Evolutionary conservation across 1,140 invertebrate genomes (phyloP), one percentile per base, ranked within the genome.

Genomic region (Melanaphis sacchari): DNA sequence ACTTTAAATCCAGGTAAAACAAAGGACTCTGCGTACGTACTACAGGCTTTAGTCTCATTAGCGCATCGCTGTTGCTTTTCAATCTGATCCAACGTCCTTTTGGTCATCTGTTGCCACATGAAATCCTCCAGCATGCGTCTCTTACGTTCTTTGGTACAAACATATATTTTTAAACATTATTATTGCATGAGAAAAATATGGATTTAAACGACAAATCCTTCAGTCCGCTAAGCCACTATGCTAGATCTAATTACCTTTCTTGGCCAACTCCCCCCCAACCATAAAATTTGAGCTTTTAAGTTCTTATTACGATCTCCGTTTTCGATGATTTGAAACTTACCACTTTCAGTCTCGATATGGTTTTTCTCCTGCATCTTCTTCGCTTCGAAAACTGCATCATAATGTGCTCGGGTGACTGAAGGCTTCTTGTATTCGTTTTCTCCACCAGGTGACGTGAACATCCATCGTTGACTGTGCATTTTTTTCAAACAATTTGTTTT

Each of bases 401-500:
- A 93, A 84, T 93, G 81, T 84, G 54, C 46, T 1, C 46, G 76
- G 22, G 91, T 85, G 21, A 93, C 36, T 26, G 91, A 93, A 31
- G 81, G n/a, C 15, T 38, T 93, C 11, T 93, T 93, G 49, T 93
- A 93, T 49, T 93, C 91, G 6, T 93, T n/a, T 85, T 82, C 91
- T 36, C 91, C 91, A 15, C 91, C 91, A 1, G 91, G 91, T 18
- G 91, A 93, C 81, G 38, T 93, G 26, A 93, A 93, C 1, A 93
- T 54, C 91, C 91, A 93, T 24, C 91, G 81, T 93, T 93, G 91
- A 93, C 91, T 93, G 21, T 85, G 91, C 91, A 93, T 93, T 66
- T 54, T 89, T 54, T 15, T 88, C 31, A 76, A n/a, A 76, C 59
- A n/a, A n/a, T 46, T 26, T 85, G 26, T 43, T 85, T 41, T 15